These are phyloP conservation scores for Caenorhabditis parvicauda DNA, from an alignment of 2,888 invertebrate species.

Conservation along the genomic window DNA sequence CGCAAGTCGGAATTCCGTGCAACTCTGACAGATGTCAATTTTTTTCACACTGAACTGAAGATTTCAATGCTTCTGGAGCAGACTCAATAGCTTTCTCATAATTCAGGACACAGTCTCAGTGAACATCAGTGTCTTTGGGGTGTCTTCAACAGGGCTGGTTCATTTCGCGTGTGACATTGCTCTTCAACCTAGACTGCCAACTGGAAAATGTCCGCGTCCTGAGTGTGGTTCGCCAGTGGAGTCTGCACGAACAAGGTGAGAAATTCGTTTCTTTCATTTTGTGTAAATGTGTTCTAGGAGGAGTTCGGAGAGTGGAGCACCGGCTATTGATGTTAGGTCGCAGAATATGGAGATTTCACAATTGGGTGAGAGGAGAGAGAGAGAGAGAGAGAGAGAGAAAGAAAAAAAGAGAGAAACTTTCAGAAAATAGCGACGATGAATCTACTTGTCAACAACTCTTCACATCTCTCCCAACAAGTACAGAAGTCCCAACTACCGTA, in stretches of 20 bases:
- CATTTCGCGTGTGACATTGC: conserved; percentile 50
- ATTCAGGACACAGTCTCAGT: conserved; percentile 43
- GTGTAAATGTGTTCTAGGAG: conserved; percentile 6
- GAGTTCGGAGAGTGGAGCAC: conserved; percentile 6
- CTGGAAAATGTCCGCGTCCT: conserved; percentile 23
- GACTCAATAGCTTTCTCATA: background rate
- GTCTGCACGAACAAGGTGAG: conserved; percentile 5
- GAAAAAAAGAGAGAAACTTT: too few species aligned
- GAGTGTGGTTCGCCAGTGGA: conserved; percentile 10
- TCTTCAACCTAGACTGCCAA: conserved; percentile 31
- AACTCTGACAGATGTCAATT: background rate
- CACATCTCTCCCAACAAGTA: too few species aligned
- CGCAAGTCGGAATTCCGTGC: too few species aligned
- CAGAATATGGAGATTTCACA: conserved; percentile 39
- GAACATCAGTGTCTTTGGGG: conserved; percentile 46
- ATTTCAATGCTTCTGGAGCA: background rate
- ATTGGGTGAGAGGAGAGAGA: too few species aligned
- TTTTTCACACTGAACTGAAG: background rate
- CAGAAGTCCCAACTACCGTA: too few species aligned
- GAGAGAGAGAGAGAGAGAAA: too few species aligned
- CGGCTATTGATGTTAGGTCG: conserved; percentile 31
- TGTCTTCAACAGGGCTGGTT: conserved; percentile 44
- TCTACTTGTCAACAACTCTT: too few species aligned
- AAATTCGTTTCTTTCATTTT: background rate
- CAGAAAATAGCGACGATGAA: too few species aligned